A percentile compares a stretch with the other conserved stretches of the same genome.
Evolutionary conservation across 2,888 invertebrate species (phyloP).

Genomic region (Lasioglossum villosulum): DNA sequence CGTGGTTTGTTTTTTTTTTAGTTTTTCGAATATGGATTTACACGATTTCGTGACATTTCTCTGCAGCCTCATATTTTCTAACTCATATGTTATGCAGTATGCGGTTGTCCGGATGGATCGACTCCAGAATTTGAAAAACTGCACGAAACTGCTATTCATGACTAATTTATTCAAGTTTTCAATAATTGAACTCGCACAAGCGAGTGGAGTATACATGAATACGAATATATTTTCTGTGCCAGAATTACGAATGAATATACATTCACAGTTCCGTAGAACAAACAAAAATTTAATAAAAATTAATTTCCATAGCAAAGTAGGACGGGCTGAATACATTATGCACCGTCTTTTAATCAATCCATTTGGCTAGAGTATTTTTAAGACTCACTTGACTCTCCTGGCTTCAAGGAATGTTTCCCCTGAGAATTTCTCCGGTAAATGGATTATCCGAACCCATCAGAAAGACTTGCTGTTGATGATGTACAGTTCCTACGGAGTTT

Average conservation of each 20-base stretch:
- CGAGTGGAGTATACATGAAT: neutral
- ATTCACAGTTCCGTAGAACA: neutral
- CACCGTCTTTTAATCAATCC: conserved; percentile 1
- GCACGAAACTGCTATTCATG: neutral
- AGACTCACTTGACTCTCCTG: neutral
- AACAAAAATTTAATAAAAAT: neutral
- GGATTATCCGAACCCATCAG: conserved; percentile 4
- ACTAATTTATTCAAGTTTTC: neutral
- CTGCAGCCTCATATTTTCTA: neutral
- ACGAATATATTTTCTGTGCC: neutral
- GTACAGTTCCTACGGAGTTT: neutral
- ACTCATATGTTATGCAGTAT: neutral
- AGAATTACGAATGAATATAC: neutral
- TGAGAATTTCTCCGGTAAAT: neutral
- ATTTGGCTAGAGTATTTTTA: neutral
- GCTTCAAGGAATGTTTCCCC: neutral
- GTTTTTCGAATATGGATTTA: conserved; percentile 4
- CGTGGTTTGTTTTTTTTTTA: neutral
- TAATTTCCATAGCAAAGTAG: neutral
- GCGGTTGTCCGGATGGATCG: neutral
- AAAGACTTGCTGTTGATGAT: neutral
- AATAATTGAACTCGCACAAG: neutral
- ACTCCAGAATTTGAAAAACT: neutral
- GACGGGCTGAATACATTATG: neutral
- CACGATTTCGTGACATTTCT: neutral